Conservation (phyloP, 2,797 vertebrate species). For the Macrochelys suwanniensis region DNA sequence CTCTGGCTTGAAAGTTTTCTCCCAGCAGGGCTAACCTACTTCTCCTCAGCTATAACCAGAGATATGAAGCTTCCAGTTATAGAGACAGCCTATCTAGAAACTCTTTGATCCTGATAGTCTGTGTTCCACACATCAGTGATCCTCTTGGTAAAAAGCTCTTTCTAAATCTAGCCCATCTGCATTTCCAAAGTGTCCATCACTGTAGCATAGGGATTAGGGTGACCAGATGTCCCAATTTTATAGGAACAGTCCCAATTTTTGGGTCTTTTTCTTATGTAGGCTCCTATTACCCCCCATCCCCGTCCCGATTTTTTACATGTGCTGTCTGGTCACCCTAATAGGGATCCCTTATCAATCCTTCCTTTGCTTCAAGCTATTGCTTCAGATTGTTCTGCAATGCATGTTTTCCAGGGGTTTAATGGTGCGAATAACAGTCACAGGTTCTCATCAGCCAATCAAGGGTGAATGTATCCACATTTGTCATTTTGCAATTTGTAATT, state of each 20-base stretch:
- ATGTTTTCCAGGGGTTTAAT: slow-evolving; percentile 29
- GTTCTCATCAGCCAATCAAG: slow-evolving; percentile 59
- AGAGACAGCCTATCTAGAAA: background rate
- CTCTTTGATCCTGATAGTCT: background rate
- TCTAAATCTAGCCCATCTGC: background rate
- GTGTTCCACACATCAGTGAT: background rate
- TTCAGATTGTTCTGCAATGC: background rate
- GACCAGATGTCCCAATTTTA: no score
- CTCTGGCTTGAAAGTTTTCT: background rate
- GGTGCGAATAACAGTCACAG: slow-evolving; percentile 57
- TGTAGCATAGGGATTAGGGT: background rate
- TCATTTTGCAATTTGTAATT: slow-evolving; percentile 41
- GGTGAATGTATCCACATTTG: slow-evolving; percentile 5
- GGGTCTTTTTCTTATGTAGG: no score
- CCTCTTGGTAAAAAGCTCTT: background rate
- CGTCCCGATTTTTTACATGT: no score
- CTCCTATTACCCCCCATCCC: no score
- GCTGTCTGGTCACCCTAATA: no score
- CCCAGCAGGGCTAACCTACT: background rate
- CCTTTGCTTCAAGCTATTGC: background rate
- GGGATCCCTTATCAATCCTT: slow-evolving; percentile 6
- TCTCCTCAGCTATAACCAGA: background rate
- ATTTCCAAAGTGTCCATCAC: slow-evolving; percentile 8
- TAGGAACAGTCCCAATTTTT: no score
- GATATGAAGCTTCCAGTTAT: no score